Base-by-base conservation (phyloP, 2,797 vertebrate species). In the Pseudochirops corinnae region DNA sequence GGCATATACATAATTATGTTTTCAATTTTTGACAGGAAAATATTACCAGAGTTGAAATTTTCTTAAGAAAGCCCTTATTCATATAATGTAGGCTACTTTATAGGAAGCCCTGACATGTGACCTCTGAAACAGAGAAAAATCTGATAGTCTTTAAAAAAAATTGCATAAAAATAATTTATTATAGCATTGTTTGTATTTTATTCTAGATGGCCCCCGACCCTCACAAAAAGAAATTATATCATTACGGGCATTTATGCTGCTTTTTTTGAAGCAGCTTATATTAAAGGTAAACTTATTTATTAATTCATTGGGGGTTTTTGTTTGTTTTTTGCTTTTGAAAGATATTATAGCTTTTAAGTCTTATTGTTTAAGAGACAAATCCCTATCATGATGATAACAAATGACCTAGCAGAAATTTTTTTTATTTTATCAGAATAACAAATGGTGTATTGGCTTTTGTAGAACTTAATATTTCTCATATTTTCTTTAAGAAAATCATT, bases 191-290 rank as follows among this genome's bases (percentile, higher is more conserved):
- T 60, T 96, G 94, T 98, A 82, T 96, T 98, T 98, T 98, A 97
- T 98, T 99, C 90, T 98, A 99, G 99, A 99, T 97, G 99, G 99
- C 97, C 99, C 99, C 33, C 99, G 99, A 57, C 99, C 99, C 29
- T 99, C 99, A 96, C 99, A 99, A 98, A 99, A 99, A 98, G 99
- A 99, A 99, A 99, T 99, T 97, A 99, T 99, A 99, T 99, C 99
- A 0, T 98, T 99, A 96, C 98, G 99, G 96, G 99, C 99, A 2
- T 99, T 99, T 98, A 99, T 99, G 99, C 99, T 99, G 52, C 99
- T 99, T 97, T 99, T 99, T 98, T 99, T 99, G 98, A 99, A 99
- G 98, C 99, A 99, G 94, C 99, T 99, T 94, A 99, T 99, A 98
- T 98, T 99, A 87, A 99, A 99, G 99, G 99, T 99, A 99, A 98